Evolutionary conservation across 2,113 vertebrate genomes (phyloP).

Genomic region (Terrapene triunguis): DNA sequence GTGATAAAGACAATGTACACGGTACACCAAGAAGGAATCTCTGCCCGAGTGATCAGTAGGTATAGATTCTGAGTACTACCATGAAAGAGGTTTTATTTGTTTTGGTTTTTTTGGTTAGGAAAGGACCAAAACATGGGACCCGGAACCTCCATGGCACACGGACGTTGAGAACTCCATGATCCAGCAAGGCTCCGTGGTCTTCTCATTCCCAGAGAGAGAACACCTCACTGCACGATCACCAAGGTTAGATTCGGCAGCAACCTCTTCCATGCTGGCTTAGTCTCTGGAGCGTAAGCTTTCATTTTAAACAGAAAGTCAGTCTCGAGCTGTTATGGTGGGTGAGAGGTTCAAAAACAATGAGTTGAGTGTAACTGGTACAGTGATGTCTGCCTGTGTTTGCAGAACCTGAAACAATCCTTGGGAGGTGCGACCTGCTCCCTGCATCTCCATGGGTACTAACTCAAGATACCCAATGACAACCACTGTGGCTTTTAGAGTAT

Average conservation of each 20-base stretch:
- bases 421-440: neutral
- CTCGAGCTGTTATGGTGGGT: neutral
- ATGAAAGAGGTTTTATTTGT: neutral
- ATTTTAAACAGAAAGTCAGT: neutral
- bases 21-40: neutral
- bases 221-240: rapidly evolving
- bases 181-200: neutral
- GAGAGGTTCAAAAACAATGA: neutral
- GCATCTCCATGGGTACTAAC: neutral
- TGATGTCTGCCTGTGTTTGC: rapidly evolving
- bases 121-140: neutral
- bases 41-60: too few relatives aligned
- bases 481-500: neutral
- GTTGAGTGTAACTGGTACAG: neutral
- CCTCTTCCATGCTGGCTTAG: neutral
- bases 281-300: neutral
- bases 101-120: neutral
- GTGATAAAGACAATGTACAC: neutral
- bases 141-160: neutral
- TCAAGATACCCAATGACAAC: neutral
- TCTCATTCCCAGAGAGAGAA: neutral
- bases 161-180: neutral
- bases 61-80: neutral
- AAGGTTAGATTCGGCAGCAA: neutral
- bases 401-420: neutral